Evolutionary conservation across 2,797 vertebrate species (phyloP).

Genomic region (Staurois parvus): DNA sequence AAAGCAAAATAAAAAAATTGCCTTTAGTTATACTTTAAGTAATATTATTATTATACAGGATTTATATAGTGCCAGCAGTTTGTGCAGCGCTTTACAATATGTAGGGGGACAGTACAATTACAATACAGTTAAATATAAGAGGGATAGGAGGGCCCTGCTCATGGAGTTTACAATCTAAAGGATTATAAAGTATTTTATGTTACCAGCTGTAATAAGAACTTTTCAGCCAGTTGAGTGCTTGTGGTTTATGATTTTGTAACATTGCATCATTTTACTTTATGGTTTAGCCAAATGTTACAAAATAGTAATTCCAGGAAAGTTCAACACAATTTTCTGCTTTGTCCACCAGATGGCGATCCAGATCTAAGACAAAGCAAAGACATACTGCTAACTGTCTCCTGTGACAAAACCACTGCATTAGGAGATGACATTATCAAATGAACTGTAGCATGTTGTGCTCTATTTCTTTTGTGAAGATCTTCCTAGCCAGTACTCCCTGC

Average conservation of each 20-base stretch:
- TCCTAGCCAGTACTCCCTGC: not conserved
- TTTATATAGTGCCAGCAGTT: too few relatives aligned
- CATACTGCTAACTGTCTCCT: not conserved
- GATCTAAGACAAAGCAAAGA: not conserved
- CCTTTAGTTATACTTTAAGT: too few relatives aligned
- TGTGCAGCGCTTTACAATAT: too few relatives aligned
- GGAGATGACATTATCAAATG: conserved; percentile 17
- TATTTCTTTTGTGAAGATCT: not conserved
- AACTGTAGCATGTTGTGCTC: not conserved
- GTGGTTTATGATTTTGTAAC: conserved; percentile 33
- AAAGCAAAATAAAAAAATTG: too few relatives aligned
- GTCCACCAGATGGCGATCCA: conserved; percentile 32
- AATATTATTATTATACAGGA: too few relatives aligned
- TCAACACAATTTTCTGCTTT: not conserved
- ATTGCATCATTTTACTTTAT: conserved; percentile 24
- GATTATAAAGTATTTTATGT: not conserved
- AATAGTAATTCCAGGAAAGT: conserved; percentile 1
- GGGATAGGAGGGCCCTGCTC: too few relatives aligned
- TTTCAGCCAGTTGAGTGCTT: conserved; percentile 13
- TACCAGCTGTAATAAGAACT: not conserved
- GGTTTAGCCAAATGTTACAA: conserved; percentile 16
- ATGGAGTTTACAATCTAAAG: too few relatives aligned
- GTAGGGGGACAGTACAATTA: too few relatives aligned
- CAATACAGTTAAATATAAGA: too few relatives aligned
- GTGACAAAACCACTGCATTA: not conserved